A percentile compares a stretch with the other conserved stretches of the same genome.
Evolutionary conservation across 1,140 invertebrate genomes (phyloP).

Genomic region (Bombus vancouverensis): DNA sequence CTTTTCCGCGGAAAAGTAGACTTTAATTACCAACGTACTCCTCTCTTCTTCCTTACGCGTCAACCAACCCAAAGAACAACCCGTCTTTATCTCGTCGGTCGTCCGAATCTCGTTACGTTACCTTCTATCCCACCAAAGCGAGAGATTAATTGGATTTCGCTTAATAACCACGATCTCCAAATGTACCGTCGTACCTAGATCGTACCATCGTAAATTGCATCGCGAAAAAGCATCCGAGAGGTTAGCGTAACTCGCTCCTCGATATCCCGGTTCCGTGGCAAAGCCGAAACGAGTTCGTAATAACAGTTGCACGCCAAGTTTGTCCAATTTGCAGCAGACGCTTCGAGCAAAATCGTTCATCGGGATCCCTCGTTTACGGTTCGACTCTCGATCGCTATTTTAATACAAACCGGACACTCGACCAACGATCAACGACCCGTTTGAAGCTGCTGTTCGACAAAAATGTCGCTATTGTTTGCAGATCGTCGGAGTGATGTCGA

Average conservation of each 20-base stretch:
- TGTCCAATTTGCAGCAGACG: not conserved
- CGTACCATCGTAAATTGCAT: not conserved
- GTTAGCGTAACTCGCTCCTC: not conserved
- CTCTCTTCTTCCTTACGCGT: too few relatives aligned
- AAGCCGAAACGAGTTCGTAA: not conserved
- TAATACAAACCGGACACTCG: not conserved
- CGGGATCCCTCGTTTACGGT: not conserved
- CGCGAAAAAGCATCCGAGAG: not conserved
- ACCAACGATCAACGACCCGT: not conserved
- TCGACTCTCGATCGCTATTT: not conserved
- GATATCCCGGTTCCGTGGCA: not conserved
- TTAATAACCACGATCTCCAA: not conserved
- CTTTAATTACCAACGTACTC: not conserved
- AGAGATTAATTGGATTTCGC: conserved; percentile 10
- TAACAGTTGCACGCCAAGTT: not conserved
- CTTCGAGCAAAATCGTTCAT: not conserved
- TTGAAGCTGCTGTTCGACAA: not conserved
- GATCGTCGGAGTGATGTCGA: conserved; percentile 71
- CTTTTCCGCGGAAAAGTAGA: not conserved
- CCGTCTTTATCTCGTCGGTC: not conserved
- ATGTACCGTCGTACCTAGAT: not conserved
- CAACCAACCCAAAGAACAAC: not conserved
- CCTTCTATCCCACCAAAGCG: not conserved
- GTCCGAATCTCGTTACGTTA: not conserved
- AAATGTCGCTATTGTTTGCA: conserved; percentile 53